Evolutionary conservation across 2,797 vertebrate genomes (phyloP).

Genomic region (Nannoperca australis): DNA sequence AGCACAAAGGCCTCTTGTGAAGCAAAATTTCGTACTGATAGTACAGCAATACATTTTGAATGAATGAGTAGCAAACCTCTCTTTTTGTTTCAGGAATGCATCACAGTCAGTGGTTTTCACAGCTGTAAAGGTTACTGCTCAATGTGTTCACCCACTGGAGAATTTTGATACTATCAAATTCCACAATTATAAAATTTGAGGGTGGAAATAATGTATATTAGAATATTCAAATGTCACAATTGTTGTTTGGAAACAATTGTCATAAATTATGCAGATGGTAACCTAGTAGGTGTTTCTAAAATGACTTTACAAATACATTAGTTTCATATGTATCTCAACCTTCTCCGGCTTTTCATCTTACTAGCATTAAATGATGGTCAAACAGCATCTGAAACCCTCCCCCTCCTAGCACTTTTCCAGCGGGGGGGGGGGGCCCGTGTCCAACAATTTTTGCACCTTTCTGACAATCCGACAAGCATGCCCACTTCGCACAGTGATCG

Average conservation of each 20-base stretch:
- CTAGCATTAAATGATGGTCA: too few relatives aligned
- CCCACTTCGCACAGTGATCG: neutral
- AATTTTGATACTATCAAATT: neutral
- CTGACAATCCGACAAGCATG: neutral
- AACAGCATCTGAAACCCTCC: too few relatives aligned
- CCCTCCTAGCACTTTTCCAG: too few relatives aligned
- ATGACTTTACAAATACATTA: neutral
- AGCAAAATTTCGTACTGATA: constrained; percentile 17
- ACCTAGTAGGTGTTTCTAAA: constrained; percentile 9
- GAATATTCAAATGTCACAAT: constrained; percentile 7
- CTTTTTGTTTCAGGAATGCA: constrained; percentile 10
- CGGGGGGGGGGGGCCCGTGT: too few relatives aligned
- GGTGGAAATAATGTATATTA: neutral
- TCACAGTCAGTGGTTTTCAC: constrained; percentile 9
- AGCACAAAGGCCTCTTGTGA: constrained; percentile 9
- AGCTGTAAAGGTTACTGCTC: constrained; percentile 15
- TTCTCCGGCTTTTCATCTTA: neutral
- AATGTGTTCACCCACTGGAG: constrained; percentile 13
- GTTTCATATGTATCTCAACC: neutral
- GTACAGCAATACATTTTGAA: constrained; percentile 24
- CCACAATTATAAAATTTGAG: too few relatives aligned
- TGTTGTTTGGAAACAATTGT: constrained; percentile 27
- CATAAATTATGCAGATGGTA: neutral
- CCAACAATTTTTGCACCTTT: neutral
- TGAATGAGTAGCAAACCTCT: constrained; percentile 23